Conservation (phyloP, 2,888 invertebrate genomes). For the Hololepta plana region DNA sequence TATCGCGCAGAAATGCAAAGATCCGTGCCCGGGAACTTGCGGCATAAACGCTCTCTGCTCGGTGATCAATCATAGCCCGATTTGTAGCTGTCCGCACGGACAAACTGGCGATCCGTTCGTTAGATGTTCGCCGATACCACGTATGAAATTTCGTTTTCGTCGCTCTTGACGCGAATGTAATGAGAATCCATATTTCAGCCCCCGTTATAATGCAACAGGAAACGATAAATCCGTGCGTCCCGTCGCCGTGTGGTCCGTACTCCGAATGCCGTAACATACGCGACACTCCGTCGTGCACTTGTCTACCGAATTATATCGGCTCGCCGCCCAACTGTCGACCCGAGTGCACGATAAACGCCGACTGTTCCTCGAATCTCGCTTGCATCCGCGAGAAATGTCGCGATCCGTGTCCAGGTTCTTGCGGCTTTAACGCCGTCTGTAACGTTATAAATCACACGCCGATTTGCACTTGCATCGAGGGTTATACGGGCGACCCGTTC, state of each 20-base stretch:
- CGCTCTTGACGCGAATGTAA: background rate
- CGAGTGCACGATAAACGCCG: conserved; percentile 44
- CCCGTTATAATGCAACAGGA: no score
- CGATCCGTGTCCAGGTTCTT: conserved; percentile 45
- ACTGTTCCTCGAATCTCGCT: conserved; percentile 38
- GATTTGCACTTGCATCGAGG: conserved; percentile 42
- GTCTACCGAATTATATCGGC: conserved; percentile 37
- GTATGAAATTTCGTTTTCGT: conserved; percentile 26
- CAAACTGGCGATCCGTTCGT: conserved; percentile 48
- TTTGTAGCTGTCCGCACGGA: conserved; percentile 43
- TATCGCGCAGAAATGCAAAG: conserved; percentile 45
- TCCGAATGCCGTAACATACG: conserved; percentile 49
- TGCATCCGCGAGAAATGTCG: conserved; percentile 36
- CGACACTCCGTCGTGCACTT: conserved; percentile 39
- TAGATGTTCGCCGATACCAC: conserved; percentile 30
- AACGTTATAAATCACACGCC: conserved; percentile 50
- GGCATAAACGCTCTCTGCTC: conserved; percentile 38
- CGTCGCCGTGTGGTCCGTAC: conserved; percentile 66
- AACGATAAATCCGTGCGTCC: conserved; percentile 40
- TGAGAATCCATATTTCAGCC: no score
- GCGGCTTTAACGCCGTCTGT: conserved; percentile 43
- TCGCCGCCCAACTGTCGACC: conserved; percentile 46
- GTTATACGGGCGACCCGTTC: conserved; percentile 45
- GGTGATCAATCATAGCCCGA: conserved; percentile 37
- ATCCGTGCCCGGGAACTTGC: conserved; percentile 49